Base-by-base conservation (phyloP, 1,140 invertebrate genomes). In the Drosophila sp. region DNA sequence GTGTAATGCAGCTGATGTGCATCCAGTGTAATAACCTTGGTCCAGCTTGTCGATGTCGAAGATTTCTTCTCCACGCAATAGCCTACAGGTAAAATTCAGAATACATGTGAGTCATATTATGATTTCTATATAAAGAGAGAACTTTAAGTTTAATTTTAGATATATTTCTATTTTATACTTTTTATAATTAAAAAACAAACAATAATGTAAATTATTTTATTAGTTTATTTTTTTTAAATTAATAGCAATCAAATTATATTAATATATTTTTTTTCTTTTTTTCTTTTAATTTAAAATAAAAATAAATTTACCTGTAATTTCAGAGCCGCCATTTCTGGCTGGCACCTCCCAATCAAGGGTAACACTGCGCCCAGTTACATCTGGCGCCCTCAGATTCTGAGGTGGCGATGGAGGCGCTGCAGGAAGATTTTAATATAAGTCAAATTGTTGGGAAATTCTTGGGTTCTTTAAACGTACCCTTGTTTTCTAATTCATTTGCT, bases 11-110 rank as follows among this genome's bases (percentile, higher is more conserved):
- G 93, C 4, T 95, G 94, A 61, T 95, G 95, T 11, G 97, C 94
- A 69, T 97, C 96, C 11, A 98, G 92, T 1, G 97, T 98, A 6
- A 95, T 95, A 16, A 98, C 95, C 92, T 97, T 97, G 32, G 96
- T 96, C 98, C 99, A 99, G 80, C 94, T 95, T 29, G 95, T 94
- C 41, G 94, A 94, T 45, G 93, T 93, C 74, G 94, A 94, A 72
- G 94, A 94, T 93, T 95, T 96, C 93, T 96, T 98, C 93, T 99
- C 98, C 70, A 99, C 95, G 25, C 99, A 94, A 92, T 99, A 99
- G 61, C 96, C 96, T 96, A 57, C 4, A 72, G 61, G 56, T 63
- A 75, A 45, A 11, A 2, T 21, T 2, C 21, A 21, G 4, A 21
- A 2, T 21, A 21, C 4, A 2, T 21, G n/a, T n/a, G n/a, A 21